Evolutionary conservation across 2,113 vertebrate genomes (phyloP), one percentile per base, ranked within the genome.

Genomic region (Danio rerio): DNA sequence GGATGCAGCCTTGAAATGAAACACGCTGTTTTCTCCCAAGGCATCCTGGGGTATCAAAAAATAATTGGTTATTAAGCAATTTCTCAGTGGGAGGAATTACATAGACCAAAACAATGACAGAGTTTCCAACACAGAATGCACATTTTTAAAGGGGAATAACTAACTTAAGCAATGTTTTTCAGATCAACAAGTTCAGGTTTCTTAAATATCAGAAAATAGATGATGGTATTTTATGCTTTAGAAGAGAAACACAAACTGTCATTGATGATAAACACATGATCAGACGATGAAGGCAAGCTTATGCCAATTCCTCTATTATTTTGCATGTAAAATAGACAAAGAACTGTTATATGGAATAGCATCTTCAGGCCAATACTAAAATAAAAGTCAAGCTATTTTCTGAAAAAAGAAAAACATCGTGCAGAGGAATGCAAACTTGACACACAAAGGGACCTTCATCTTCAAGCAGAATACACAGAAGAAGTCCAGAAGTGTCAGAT

Each of bases 401-500:
- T 31, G 31, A 31, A 31, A 20, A 66, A 68, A 49, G 18, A 7
- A 20, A 71, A 71, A 71, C 49, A 69, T 69, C 66, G 12, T 49
- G n/a, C 66, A n/a, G 49, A 52, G 47, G 69, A 71, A 52, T 52
- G 69, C 49, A 69, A 69, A 69, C 43, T n/a, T 66, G 7, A 66
- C 16, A 62, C 11, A 62, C 61, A 49, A 50, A 69, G 20, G 11
- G 52, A 45, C 53, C 50, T 20, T 50, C 52, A 81, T 16, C 63
- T 31, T 78, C 63, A 63, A 69, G 40, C 52, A 75, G 58, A 56
- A 42, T 11, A 53, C 31, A 31, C 62, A 56, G 50, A 83, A 80
- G 65, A 58, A 49, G 70, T 56, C 73, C 80, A 70, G 45, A 31
- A 55, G 21, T 45, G 58, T 61, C 78, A 9, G 61, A 82, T 85